Evolutionary conservation across 2,113 vertebrate genomes (phyloP).

Genomic region (Seriola quinqueradiata): DNA sequence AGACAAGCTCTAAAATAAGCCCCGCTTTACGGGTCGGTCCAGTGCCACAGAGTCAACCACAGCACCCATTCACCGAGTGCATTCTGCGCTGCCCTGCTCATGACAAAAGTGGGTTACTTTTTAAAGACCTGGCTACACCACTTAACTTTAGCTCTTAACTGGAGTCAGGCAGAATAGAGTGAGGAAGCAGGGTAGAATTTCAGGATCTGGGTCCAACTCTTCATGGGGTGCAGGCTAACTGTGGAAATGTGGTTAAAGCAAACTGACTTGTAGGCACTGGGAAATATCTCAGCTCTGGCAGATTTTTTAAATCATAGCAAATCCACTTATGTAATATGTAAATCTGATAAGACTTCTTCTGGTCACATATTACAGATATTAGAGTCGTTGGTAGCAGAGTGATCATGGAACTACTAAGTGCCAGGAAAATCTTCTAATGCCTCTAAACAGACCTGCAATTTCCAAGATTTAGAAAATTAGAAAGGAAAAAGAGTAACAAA

Average conservation of each 20-base stretch:
- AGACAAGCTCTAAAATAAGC: conserved; percentile 1
- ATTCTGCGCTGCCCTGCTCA: conserved; percentile 31
- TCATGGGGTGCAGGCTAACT: conserved; percentile 48
- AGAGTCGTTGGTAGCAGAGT: conserved; percentile 54
- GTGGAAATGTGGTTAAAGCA: conserved; percentile 64
- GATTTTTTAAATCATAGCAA: conserved; percentile 43
- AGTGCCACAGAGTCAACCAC: conserved; percentile 27
- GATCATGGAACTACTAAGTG: conserved; percentile 69
- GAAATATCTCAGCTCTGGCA: conserved; percentile 47
- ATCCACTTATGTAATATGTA: conserved; percentile 70
- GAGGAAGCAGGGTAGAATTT: conserved; percentile 55
- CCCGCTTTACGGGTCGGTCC: conserved; percentile 2
- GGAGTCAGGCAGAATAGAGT: conserved; percentile 42
- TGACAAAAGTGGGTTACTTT: conserved; percentile 64
- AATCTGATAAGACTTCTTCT: conserved; percentile 66
- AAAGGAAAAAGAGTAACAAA: conserved; percentile 60
- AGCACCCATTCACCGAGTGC: conserved; percentile 23
- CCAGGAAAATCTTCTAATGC: conserved; percentile 76
- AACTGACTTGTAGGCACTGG: conserved; percentile 42
- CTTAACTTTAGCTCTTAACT: conserved; percentile 56
- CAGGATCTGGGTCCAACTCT: conserved; percentile 49
- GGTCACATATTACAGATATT: conserved; percentile 58
- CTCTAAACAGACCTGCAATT: conserved; percentile 64
- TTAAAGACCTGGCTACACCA: conserved; percentile 56
- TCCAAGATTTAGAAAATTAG: conserved; percentile 68